Evolutionary conservation across 2,888 invertebrate genomes (phyloP).

Genomic region (Tortrix viridana): DNA sequence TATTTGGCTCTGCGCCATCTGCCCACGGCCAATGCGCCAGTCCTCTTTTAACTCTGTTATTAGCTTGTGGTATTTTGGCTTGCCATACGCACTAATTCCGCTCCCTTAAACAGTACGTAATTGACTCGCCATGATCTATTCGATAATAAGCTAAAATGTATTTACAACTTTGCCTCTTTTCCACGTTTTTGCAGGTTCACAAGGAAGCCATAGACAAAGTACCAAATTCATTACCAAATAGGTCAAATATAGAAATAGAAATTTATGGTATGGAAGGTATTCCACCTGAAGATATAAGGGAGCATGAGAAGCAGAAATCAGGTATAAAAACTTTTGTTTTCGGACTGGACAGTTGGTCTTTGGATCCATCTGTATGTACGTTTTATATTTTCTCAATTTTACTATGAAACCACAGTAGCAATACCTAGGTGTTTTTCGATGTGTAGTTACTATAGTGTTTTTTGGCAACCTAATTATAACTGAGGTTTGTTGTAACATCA

Average conservation of each 20-base stretch:
- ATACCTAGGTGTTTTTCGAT: conserved; percentile 63
- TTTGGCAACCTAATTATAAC: conserved; percentile 43
- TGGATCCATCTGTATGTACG: conserved; percentile 76
- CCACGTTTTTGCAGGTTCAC: conserved; percentile 89
- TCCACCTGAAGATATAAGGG: conserved; percentile 96
- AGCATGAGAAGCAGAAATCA: conserved; percentile 95
- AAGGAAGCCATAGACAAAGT: conserved; percentile 99
- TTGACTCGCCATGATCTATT: conserved; percentile 55
- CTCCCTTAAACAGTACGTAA: conserved; percentile 57
- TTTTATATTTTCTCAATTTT: conserved; percentile 57
- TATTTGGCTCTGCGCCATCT: conserved; percentile 66
- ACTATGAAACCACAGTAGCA: conserved; percentile 67
- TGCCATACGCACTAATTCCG: conserved; percentile 61
- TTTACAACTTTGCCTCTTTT: conserved; percentile 18
- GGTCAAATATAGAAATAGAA: conserved; percentile 99
- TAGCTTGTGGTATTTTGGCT: conserved; percentile 75
- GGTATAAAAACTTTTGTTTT: conserved; percentile 71
- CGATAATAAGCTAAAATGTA: conserved; percentile 18
- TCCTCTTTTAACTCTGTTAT: conserved; percentile 69
- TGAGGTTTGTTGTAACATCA: conserved; percentile 33
- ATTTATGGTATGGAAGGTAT: conserved; percentile 99
- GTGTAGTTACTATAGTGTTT: conserved; percentile 66
- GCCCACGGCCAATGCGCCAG: conserved; percentile 67
- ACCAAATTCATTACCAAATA: conserved; percentile 98
- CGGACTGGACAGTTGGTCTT: conserved; percentile 56